Conservation (phyloP, 2,113 vertebrate species). For the Gnathonemus longibarbis region DNA sequence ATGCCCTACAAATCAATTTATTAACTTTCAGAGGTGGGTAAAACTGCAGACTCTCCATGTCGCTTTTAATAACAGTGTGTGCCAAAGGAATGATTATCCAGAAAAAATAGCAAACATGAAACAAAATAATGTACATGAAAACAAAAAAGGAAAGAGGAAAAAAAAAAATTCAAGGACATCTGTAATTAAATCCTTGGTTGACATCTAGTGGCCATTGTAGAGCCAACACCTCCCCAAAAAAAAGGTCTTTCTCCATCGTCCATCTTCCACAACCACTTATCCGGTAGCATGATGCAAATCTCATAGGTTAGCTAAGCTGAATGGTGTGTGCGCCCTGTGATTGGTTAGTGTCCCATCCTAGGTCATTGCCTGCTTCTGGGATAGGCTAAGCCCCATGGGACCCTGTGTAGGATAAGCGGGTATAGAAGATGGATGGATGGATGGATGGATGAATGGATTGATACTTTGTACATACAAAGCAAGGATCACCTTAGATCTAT, state of each 20-base stretch:
- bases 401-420: background rate
- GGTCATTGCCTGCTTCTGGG: background rate
- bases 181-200: conserved; percentile 20
- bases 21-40: background rate
- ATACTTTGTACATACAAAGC: background rate
- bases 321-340: background rate
- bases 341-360: background rate
- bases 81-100: background rate
- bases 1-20: background rate
- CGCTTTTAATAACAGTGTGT: background rate
- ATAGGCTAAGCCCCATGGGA: background rate
- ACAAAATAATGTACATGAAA: background rate
- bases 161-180: background rate
- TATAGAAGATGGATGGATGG: background rate
- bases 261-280: background rate
- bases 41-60: background rate
- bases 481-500: background rate
- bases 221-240: background rate
- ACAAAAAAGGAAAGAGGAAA: background rate
- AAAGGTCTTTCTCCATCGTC: background rate
- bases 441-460: background rate
- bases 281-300: background rate
- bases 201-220: conserved; percentile 34
- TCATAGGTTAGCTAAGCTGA: background rate
- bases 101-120: background rate